A percentile compares a stretch with the other conserved stretches of the same genome.
phyloP scores from a whole-genome alignment of 2,797 vertebrate genomes.

The Myripristis jacobus region DNA sequence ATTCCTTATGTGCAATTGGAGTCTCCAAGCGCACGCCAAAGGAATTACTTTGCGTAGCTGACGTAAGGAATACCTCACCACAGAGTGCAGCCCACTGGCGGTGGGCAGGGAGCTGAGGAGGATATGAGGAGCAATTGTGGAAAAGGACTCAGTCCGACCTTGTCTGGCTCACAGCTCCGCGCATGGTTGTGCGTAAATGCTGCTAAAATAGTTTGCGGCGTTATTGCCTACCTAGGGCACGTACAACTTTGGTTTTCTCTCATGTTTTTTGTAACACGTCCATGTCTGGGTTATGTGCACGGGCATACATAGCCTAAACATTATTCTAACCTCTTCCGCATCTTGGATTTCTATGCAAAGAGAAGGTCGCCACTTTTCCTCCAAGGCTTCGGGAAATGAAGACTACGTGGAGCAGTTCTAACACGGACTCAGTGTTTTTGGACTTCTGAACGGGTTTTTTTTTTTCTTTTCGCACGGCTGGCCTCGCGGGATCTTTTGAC shows the following conservation, averaged over 20 bases:
- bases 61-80: slow-evolving; percentile 75
- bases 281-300: slow-evolving; percentile 61
- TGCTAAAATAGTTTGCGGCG: slow-evolving; percentile 55
- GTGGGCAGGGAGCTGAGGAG: slow-evolving; percentile 66
- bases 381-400: slow-evolving; percentile 68
- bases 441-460: slow-evolving; percentile 50
- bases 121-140: slow-evolving; percentile 62
- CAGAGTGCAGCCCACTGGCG: slow-evolving; percentile 54
- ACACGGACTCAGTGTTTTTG: slow-evolving; percentile 39
- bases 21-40: slow-evolving; percentile 62
- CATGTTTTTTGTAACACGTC: slow-evolving; percentile 53
- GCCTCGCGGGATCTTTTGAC: slow-evolving; percentile 18
- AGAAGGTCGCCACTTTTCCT: slow-evolving; percentile 67
- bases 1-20: slow-evolving; percentile 42
- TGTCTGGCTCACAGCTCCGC: slow-evolving; percentile 69
- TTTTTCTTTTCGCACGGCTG: slow-evolving; percentile 31
- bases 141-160: slow-evolving; percentile 75
- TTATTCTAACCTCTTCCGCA: slow-evolving; percentile 80
- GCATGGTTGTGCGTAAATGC: slow-evolving; percentile 62
- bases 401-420: slow-evolving; percentile 45
- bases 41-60: slow-evolving; percentile 65
- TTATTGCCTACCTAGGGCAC: slow-evolving; percentile 37
- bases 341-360: slow-evolving; percentile 77
- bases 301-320: slow-evolving; percentile 62
- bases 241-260: slow-evolving; percentile 61